These are phyloP conservation scores for Drosophila triauraria DNA, from an alignment of 1,140 invertebrate species.

Conservation along the genomic window DNA sequence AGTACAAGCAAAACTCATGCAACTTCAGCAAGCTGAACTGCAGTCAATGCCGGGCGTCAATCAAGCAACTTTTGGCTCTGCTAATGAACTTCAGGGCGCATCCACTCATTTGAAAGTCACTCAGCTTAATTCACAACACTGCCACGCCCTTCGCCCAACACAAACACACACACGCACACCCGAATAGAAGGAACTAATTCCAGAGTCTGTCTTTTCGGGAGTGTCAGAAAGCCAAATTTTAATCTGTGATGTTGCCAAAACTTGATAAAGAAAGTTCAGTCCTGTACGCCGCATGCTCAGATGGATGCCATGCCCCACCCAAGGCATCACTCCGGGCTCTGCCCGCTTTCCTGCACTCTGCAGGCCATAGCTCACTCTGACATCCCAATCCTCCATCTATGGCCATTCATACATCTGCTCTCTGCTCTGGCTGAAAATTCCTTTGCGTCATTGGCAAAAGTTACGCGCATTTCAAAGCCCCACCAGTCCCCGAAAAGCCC, in stretches of 20 bases:
- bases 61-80: slow-evolving; percentile 71
- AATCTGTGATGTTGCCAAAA: slow-evolving; percentile 81
- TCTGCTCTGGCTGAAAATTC: slow-evolving; percentile 53
- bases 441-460: slow-evolving; percentile 74
- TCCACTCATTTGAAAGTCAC: slow-evolving; percentile 81
- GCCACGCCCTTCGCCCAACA: slow-evolving; percentile 45
- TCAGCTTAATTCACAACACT: slow-evolving; percentile 71
- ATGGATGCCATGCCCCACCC: slow-evolving; percentile 53
- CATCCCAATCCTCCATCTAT: slow-evolving; percentile 33
- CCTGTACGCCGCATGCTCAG: slow-evolving; percentile 64
- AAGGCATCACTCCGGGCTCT: slow-evolving; percentile 7
- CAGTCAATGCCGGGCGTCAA: slow-evolving; percentile 67
- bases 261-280: slow-evolving; percentile 78
- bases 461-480: slow-evolving; percentile 61
- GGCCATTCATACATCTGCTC: slow-evolving; percentile 33
- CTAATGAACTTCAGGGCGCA: slow-evolving; percentile 75
- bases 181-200: slow-evolving; percentile 34
- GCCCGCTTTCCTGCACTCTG: slow-evolving; percentile 45
- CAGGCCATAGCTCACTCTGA: slow-evolving; percentile 67
- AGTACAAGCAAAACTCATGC: slow-evolving; percentile 28
- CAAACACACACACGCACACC: slow-evolving; percentile 2
- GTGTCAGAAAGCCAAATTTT: slow-evolving; percentile 82
- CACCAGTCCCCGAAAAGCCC: slow-evolving; percentile 3
- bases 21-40: slow-evolving; percentile 31
- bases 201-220: slow-evolving; percentile 47